phyloP scores from a whole-genome alignment of 2,113 vertebrate species.

The Cephalophus harveyi region DNA sequence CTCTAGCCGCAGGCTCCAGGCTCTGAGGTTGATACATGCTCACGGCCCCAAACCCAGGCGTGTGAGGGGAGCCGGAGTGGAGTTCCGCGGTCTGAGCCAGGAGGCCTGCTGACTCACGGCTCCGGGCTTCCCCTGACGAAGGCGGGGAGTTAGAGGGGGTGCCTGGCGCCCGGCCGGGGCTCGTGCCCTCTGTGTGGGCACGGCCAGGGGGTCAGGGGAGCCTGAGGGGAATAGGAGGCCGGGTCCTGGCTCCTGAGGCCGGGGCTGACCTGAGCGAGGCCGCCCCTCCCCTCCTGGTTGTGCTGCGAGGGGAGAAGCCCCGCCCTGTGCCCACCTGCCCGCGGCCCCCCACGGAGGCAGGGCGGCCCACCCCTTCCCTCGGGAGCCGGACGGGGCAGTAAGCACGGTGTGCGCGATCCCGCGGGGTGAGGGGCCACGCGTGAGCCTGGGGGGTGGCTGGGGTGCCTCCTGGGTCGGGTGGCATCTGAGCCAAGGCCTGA shows the following conservation, averaged over 20 bases:
- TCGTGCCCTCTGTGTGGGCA: background rate
- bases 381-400: background rate
- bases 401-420: background rate
- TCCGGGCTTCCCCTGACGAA: background rate
- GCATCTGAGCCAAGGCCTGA: background rate
- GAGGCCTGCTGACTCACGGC: background rate
- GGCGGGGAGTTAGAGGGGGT: rapidly evolving
- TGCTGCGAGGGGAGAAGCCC: background rate
- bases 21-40: background rate
- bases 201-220: background rate
- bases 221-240: background rate
- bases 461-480: background rate
- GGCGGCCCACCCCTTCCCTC: rapidly evolving
- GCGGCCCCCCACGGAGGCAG: background rate
- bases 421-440: rapidly evolving
- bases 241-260: background rate
- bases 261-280: background rate
- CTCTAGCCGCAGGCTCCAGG: background rate
- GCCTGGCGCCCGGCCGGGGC: background rate
- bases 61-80: background rate
- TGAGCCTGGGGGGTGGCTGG: rapidly evolving
- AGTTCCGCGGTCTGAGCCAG: background rate
- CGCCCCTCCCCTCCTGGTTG: background rate
- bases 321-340: background rate
- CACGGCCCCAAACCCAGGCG: background rate